phyloP scores from a whole-genome alignment of 2,797 vertebrate genomes.

The Mastacembelus armatus region DNA sequence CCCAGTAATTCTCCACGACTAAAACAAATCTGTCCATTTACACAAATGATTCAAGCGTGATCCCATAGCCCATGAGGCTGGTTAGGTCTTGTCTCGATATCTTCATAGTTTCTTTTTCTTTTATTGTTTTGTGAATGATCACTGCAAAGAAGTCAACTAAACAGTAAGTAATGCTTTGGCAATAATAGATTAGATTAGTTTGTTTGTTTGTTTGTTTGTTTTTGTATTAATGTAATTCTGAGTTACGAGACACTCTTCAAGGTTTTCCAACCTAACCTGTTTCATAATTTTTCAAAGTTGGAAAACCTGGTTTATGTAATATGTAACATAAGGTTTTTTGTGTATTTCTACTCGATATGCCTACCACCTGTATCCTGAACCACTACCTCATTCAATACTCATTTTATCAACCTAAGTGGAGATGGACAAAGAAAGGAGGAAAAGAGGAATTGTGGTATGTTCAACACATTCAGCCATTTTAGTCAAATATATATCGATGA shows the following conservation, averaged over 20 bases:
- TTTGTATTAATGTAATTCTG: too few species aligned
- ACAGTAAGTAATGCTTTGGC: slow-evolving; percentile 43
- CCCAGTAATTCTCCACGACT: slow-evolving; percentile 40
- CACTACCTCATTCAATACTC: not conserved
- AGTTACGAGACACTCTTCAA: too few species aligned
- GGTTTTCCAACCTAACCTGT: too few species aligned
- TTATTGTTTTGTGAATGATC: slow-evolving; percentile 1
- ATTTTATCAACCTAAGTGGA: not conserved
- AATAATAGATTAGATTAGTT: not conserved
- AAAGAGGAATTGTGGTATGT: slow-evolving; percentile 80
- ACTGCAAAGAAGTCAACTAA: slow-evolving; percentile 5
- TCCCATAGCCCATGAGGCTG: slow-evolving; percentile 30
- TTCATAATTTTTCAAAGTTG: not conserved
- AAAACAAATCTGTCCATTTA: slow-evolving; percentile 55
- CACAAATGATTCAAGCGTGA: slow-evolving; percentile 76
- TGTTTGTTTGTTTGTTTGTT: too few species aligned
- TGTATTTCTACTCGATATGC: slow-evolving; percentile 14
- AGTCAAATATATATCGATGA: not conserved
- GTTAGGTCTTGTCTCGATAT: not conserved
- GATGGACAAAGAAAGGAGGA: slow-evolving; percentile 49
- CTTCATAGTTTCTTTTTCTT: not conserved
- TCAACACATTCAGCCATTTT: not conserved
- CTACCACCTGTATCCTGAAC: not conserved
- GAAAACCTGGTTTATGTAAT: not conserved
- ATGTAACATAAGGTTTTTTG: not conserved